Evolutionary conservation across 2,113 vertebrate genomes (phyloP).

Genomic region (Salvelinus namaycush): DNA sequence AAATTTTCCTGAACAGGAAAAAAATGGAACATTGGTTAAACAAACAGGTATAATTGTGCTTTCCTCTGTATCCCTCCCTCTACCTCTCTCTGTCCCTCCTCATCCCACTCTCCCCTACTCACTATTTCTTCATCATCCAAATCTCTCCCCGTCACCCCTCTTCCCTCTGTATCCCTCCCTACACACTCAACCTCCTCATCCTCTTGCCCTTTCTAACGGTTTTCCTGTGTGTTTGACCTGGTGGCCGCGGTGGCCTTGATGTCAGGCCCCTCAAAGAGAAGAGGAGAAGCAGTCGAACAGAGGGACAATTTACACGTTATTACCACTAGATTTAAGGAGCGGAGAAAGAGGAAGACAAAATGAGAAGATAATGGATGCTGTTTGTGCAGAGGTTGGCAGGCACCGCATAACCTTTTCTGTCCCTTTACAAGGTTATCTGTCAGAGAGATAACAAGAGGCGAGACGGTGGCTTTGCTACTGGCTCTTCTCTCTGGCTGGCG

Average conservation of each 20-base stretch:
- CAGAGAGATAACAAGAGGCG: conserved; percentile 70
- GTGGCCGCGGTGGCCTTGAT: conserved; percentile 47
- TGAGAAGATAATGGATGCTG: conserved; percentile 13
- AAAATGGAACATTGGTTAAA: neutral
- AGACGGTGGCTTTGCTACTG: conserved; percentile 49
- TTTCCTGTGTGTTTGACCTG: conserved; percentile 4
- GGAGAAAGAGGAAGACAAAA: conserved; percentile 15
- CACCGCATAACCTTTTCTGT: conserved; percentile 57
- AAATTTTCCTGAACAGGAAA: too few relatives aligned
- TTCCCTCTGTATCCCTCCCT: neutral
- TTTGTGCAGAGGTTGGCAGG: conserved; percentile 24
- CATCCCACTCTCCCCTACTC: neutral
- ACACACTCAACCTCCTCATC: neutral
- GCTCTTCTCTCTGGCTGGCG: conserved; percentile 56
- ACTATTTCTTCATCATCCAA: neutral
- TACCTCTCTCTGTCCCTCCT: neutral
- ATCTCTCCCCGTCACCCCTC: neutral
- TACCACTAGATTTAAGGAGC: conserved; percentile 51
- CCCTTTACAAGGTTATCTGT: conserved; percentile 79
- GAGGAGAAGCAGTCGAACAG: conserved; percentile 51
- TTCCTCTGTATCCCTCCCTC: neutral
- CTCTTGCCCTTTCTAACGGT: neutral
- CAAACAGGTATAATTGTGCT: neutral
- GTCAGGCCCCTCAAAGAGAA: conserved; percentile 46
- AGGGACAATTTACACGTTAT: conserved; percentile 73